These are phyloP conservation scores for Onychorhynchus coronatus DNA, from an alignment of 2,113 vertebrate genomes.

Conservation along the genomic window DNA sequence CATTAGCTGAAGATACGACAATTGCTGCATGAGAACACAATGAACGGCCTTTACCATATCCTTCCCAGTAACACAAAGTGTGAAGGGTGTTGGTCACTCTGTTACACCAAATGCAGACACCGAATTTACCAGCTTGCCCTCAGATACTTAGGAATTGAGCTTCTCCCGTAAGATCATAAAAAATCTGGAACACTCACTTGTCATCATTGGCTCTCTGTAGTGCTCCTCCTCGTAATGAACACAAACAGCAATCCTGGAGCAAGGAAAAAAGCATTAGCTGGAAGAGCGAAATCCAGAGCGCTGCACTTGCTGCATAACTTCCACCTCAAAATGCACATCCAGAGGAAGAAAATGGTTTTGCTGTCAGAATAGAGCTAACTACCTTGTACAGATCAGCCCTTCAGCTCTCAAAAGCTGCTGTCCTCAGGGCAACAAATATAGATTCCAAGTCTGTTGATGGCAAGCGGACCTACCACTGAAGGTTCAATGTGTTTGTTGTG, in stretches of 20 bases:
- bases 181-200: slow-evolving; percentile 81
- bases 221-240: slow-evolving; percentile 91
- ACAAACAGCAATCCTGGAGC: slow-evolving; percentile 92
- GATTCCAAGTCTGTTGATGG: not conserved
- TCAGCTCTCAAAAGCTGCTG: not conserved
- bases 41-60: not conserved
- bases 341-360: not conserved
- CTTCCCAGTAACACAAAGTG: not conserved
- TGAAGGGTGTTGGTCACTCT: not conserved
- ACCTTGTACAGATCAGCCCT: not conserved
- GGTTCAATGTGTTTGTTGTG: not conserved
- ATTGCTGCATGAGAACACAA: not conserved
- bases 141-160: not conserved
- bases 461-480: not conserved
- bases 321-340: not conserved
- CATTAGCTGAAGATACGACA: not conserved
- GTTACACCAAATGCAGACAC: not conserved
- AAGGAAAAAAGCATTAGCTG: not conserved
- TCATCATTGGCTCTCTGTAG: slow-evolving; percentile 94
- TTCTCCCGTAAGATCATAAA: not conserved
- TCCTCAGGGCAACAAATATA: not conserved
- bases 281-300: not conserved
- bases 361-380: not conserved
- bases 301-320: not conserved
- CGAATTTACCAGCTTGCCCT: not conserved